These are phyloP conservation scores for Virgularia gustaviana DNA, from an alignment of 92 coral and sea anemone genomes.

Conservation along the genomic window DNA sequence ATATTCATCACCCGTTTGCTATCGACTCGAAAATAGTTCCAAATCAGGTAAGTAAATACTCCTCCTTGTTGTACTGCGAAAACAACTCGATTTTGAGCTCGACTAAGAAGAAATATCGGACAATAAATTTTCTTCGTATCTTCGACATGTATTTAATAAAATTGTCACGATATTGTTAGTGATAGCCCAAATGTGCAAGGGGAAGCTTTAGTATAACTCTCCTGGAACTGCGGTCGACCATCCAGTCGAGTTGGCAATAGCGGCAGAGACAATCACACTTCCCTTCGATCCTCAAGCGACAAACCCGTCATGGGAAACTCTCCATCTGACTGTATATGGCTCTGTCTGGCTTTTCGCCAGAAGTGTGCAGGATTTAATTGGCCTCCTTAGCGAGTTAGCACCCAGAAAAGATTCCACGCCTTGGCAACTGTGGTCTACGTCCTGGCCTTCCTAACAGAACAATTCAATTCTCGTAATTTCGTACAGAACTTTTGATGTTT, in stretches of 20 bases:
- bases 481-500: slow-evolving; percentile 45
- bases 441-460: slow-evolving; percentile 34
- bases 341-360: slow-evolving; percentile 36
- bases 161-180: slow-evolving; percentile 4
- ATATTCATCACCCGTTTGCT: no score
- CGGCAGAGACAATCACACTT: slow-evolving; percentile 37
- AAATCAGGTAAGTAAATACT: no score
- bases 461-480: slow-evolving; percentile 3
- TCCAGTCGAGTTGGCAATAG: slow-evolving; percentile 33
- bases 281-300: slow-evolving; percentile 46
- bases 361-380: slow-evolving; percentile 22
- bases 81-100: no score
- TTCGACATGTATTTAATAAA: no score
- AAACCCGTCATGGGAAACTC: slow-evolving; percentile 52
- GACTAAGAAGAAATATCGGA: no score
- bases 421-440: slow-evolving; percentile 46
- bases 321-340: slow-evolving; percentile 37
- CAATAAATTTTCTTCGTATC: no score
- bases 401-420: slow-evolving; percentile 46
- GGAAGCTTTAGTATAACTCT: slow-evolving; percentile 46
- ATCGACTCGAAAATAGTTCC: no score
- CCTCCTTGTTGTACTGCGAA: no score
- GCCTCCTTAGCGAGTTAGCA: slow-evolving; percentile 39
- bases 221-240: slow-evolving; percentile 27
- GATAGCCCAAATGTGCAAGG: slow-evolving; percentile 48